These are phyloP conservation scores for Tiaroga cobitis DNA, from an alignment of 2,797 vertebrate genomes.

Conservation along the genomic window DNA sequence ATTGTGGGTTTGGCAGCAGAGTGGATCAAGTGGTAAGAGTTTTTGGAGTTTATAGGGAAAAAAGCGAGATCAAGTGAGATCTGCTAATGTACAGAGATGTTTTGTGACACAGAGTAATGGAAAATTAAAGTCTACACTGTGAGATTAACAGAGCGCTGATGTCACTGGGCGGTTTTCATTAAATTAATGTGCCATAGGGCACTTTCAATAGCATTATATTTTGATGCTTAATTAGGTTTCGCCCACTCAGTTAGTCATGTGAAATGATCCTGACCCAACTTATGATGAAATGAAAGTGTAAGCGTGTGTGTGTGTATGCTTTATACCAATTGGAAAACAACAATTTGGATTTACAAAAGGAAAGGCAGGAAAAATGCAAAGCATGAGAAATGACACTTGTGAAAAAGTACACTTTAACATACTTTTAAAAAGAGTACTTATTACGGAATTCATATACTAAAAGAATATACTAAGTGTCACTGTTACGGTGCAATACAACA, in stretches of 20 bases:
- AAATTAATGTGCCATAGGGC: constrained; percentile 63
- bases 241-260: constrained; percentile 64
- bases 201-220: constrained; percentile 65
- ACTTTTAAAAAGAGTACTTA: neutral
- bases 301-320: neutral
- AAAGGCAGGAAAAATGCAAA: neutral
- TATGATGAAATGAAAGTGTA: constrained; percentile 20
- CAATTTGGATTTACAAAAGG: neutral
- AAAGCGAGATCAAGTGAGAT: too few species aligned
- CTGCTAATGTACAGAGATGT: neutral
- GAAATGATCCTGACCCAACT: constrained; percentile 50
- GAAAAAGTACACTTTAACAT: neutral
- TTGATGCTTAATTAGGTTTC: constrained; percentile 70
- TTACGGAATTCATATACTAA: neutral
- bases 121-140: neutral
- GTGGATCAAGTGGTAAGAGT: neutral
- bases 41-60: too few species aligned
- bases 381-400: neutral
- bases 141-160: constrained; percentile 36
- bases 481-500: neutral
- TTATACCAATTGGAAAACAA: neutral
- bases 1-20: neutral
- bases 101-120: neutral
- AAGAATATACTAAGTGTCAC: neutral
- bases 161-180: constrained; percentile 62